Evolutionary conservation across 2,113 vertebrate species (phyloP), one percentile per base, ranked within the genome.

Genomic region (Lycaon pictus): DNA sequence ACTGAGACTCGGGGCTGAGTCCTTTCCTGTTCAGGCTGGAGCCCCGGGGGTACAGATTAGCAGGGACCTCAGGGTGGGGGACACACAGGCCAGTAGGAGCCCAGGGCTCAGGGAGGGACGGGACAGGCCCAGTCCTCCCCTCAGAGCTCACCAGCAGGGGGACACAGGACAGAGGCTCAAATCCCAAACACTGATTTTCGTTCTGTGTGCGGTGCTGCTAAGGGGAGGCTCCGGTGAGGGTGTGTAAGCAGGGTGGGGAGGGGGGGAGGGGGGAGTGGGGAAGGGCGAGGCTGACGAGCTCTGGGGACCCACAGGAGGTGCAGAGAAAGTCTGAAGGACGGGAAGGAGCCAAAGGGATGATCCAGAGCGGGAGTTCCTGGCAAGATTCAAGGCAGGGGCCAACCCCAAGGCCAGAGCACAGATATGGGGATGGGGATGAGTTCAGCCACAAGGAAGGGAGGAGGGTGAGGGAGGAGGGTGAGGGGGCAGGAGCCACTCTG

Each of bases 171-270:
- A 7, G 4, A 35, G 76, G n/a, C 25, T 65, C 37, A 48, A n/a
- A 7, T 81, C 51, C 67, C 16, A 16, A 85, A 56, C 27, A 11
- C 37, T 3, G 35, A 35, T 22, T 29, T 55, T 62, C 35, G 11
- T 16, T 37, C 32, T 13, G 32, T 23, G 62, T 11, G 56, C 20
- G 7, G 25, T 4, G 25, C 43, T 29, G 20, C 35, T 16, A 5
- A 17, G n/a, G 53, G n/a, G 62, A 65, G 22, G 29, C 81, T 62
- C 19, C 0, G 0, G 48, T 0, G 11, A 7, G 7, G 55, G 12
- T 5, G 72, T 25, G 1, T 22, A 23, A 12, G 1, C 15, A 2
- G 10, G 48, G 4, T 8, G 72, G 43, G 10, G n/a, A n/a, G 35
- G 4, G 11, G 72, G 43, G 43, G 1, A 7, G 1, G 19, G 3